A percentile compares a stretch with the other conserved stretches of the same genome.
phyloP scores from a whole-genome alignment of 2,113 vertebrate genomes.

The Nycticryphes semicollaris region DNA sequence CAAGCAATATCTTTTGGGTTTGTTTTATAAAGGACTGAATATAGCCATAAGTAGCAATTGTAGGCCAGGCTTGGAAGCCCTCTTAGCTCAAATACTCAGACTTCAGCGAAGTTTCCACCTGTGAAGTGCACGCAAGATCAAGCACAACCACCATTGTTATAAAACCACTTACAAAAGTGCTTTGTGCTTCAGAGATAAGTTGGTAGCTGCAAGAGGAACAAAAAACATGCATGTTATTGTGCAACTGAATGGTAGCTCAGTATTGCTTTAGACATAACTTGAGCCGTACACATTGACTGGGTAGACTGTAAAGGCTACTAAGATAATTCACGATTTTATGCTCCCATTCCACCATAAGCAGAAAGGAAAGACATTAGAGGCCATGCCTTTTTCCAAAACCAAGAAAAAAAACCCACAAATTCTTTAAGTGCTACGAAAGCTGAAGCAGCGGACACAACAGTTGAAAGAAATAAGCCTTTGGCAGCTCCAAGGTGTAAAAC shows the following conservation, averaged over 20 bases:
- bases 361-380: background rate
- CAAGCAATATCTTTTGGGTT: background rate
- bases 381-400: background rate
- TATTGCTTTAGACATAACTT: accelerated
- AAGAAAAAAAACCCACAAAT: background rate
- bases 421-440: background rate
- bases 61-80: background rate
- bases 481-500: background rate
- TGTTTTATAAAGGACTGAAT: background rate
- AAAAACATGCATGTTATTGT: accelerated
- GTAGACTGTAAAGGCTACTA: background rate
- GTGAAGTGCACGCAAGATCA: background rate
- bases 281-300: accelerated
- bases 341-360: background rate
- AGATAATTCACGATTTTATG: accelerated
- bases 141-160: background rate
- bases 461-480: background rate
- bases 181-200: background rate
- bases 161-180: background rate
- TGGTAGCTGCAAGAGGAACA: background rate
- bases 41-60: background rate
- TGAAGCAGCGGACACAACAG: background rate
- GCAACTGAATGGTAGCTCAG: background rate
- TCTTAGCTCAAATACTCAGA: background rate
- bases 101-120: background rate